Evolutionary conservation across 2,888 invertebrate genomes (phyloP).

Genomic region (Leucophenga maculata): DNA sequence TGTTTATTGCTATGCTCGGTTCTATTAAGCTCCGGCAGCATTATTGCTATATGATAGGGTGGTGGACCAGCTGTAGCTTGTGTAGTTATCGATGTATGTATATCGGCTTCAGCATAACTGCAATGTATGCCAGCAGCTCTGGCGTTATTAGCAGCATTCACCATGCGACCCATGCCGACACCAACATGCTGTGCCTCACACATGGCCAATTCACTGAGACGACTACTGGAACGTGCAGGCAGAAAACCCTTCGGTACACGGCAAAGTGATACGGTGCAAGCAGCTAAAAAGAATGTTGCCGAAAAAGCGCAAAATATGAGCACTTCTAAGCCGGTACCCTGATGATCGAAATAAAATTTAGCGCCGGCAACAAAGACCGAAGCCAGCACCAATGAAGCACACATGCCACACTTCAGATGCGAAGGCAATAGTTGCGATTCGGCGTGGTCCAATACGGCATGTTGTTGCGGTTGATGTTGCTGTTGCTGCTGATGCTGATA

Average conservation of each 20-base stretch:
- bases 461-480: conserved; percentile 47
- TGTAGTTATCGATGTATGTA: conserved; percentile 10
- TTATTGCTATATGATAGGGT: conserved; percentile 88
- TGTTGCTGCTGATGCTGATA: conserved; percentile 28
- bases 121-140: conserved; percentile 39
- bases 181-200: conserved; percentile 29
- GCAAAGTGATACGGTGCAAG: conserved; percentile 78
- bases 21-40: conserved; percentile 76
- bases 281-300: conserved; percentile 77
- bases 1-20: conserved; percentile 52
- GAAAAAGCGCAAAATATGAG: conserved; percentile 78
- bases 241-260: conserved; percentile 72
- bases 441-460: conserved; percentile 52
- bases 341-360: conserved; percentile 82
- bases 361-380: conserved; percentile 81
- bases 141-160: conserved; percentile 46
- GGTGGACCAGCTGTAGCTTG: conserved; percentile 74
- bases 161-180: background rate
- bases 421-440: conserved; percentile 69
- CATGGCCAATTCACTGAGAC: conserved; percentile 49
- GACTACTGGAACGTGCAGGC: conserved; percentile 68
- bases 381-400: conserved; percentile 80
- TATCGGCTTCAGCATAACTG: conserved; percentile 45
- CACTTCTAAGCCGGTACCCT: conserved; percentile 76
- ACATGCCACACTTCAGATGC: conserved; percentile 80